Conservation (phyloP, 2,797 vertebrate genomes). For the Leucoraja ocellata region DNA sequence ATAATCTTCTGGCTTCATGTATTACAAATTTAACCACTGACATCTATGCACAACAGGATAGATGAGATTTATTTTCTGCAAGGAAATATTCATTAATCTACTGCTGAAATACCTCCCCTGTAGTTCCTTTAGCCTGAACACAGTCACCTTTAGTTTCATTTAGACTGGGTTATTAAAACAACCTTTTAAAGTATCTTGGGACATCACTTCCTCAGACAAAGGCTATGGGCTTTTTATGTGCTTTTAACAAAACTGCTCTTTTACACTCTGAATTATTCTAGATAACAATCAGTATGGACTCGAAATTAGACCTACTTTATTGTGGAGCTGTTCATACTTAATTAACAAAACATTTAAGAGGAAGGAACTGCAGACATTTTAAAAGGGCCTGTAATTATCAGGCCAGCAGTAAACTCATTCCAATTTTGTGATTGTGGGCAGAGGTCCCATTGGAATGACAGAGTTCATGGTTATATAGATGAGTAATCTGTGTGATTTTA, state of each 20-base stretch:
- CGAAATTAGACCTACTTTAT: constrained; percentile 5
- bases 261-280: not conserved
- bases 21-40: not conserved
- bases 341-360: not conserved
- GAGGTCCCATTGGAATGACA: not conserved
- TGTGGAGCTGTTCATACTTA: constrained; percentile 4
- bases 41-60: not conserved
- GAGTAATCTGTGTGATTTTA: not conserved
- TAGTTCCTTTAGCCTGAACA: not conserved
- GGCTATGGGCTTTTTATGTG: constrained; percentile 11
- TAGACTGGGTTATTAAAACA: not conserved
- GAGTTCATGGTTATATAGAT: not conserved
- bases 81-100: constrained; percentile 3
- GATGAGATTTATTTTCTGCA: not conserved
- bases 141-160: constrained; percentile 7
- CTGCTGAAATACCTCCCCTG: not conserved
- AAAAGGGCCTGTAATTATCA: not conserved
- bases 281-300: not conserved
- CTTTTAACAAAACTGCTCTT: not conserved
- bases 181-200: not conserved
- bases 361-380: not conserved
- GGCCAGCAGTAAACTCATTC: not conserved
- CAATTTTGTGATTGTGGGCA: not conserved
- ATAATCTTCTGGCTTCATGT: not conserved
- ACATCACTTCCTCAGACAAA: not conserved